Evolutionary conservation across 2,113 vertebrate species (phyloP).

Genomic region (Malurus cyaneus): DNA sequence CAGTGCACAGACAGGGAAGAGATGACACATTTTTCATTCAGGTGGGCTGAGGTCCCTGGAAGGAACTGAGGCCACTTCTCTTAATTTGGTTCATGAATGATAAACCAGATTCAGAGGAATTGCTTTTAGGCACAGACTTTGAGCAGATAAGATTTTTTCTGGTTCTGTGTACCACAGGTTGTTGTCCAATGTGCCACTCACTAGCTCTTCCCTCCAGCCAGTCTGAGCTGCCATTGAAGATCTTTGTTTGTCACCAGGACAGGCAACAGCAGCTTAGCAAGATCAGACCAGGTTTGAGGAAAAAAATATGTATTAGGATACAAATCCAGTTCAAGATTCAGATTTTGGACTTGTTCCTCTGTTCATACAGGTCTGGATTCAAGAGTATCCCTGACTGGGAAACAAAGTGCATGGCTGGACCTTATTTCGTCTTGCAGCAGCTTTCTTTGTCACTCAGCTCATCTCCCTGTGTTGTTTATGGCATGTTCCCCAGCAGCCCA

Average conservation of each 20-base stretch:
- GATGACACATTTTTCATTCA: background rate
- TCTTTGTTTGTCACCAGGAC: background rate
- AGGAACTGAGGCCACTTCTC: background rate
- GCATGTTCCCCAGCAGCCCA: background rate
- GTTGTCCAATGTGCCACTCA: fast-evolving
- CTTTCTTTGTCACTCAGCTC: background rate
- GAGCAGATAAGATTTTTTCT: background rate
- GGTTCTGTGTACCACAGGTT: background rate
- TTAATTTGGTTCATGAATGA: background rate
- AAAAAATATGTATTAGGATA: background rate
- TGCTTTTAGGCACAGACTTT: background rate
- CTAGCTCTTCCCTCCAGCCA: background rate
- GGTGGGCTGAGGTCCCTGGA: background rate
- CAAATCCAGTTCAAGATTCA: background rate
- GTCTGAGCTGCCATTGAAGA: background rate
- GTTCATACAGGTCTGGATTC: background rate
- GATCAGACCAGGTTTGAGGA: background rate
- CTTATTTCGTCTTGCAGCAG: background rate
- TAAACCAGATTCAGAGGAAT: background rate
- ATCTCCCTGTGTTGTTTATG: background rate
- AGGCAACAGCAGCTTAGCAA: background rate
- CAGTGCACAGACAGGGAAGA: background rate
- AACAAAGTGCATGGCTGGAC: background rate
- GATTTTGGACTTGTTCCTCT: background rate
- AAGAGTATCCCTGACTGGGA: background rate